Evolutionary conservation across 1,140 invertebrate species (phyloP), one percentile per base, ranked within the genome.

Genomic region (Leucophenga varia): DNA sequence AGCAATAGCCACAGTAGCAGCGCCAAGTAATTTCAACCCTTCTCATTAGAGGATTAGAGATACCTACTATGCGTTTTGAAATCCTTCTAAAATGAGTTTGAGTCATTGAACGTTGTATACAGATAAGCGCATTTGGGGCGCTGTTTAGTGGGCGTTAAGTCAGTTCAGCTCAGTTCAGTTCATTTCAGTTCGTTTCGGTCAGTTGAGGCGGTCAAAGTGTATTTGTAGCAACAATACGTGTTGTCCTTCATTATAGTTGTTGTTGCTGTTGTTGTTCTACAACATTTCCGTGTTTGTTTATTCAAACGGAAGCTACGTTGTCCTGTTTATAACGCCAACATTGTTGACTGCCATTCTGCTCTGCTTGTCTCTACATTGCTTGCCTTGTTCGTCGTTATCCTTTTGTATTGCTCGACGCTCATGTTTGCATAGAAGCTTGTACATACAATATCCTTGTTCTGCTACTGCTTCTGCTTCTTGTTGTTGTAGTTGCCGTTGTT

Each of bases 1-100:
- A 58, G 54, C 61, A 52, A 52, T 55, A 55, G 67, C 64, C 63
- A 55, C 63, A 65, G 56, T 53, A 59, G 3, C 3, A 13, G 12
- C 16, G n/a, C 31, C 4, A 2, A 34, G 35, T 34, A 57, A 60
- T 60, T 60, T 64, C 59, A 72, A 72, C 68, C 68, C 68, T 72
- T 69, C 68, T 72, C 68, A 72, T 72, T 72, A 72, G 54, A 72
- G 68, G 68, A 72, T 72, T 72, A 63, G n/a, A n/a, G n/a, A n/a
- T n/a, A n/a, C n/a, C n/a, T n/a, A n/a, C n/a, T n/a, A n/a, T n/a
- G n/a, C n/a, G n/a, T n/a, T n/a, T n/a, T n/a, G n/a, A n/a, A n/a
- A n/a, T n/a, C n/a, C n/a, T n/a, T n/a, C n/a, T n/a, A n/a, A n/a
- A n/a, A n/a, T n/a, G n/a, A n/a, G 22, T 25, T 25, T 25, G 10